Evolutionary conservation across 2,797 vertebrate genomes (phyloP).

Genomic region (Amblyopsis hoosieri): DNA sequence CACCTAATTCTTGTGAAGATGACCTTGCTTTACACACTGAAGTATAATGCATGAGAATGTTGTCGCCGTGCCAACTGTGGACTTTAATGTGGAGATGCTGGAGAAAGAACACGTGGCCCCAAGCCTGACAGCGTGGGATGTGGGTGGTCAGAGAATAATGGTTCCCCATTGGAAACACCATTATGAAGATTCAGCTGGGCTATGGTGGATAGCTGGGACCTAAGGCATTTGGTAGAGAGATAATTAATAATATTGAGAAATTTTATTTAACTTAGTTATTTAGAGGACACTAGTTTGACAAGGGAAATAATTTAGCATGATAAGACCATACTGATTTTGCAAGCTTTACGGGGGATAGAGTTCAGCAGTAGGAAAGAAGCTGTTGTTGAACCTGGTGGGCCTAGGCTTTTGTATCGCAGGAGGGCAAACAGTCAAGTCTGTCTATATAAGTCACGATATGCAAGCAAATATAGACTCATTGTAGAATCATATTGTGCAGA

Average conservation of each 20-base stretch:
- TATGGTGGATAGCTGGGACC: slow-evolving; percentile 87
- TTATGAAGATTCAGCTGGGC: slow-evolving; percentile 78
- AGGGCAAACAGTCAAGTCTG: too few species aligned
- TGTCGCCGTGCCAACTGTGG: slow-evolving; percentile 85
- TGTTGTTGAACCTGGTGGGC: too few species aligned
- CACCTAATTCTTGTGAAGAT: slow-evolving; percentile 89
- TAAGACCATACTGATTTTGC: background rate
- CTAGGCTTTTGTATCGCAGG: too few species aligned
- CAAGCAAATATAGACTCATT: too few species aligned
- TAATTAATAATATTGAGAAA: too few species aligned
- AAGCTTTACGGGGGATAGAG: too few species aligned
- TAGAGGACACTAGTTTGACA: background rate
- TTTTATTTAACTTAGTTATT: too few species aligned
- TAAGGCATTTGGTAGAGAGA: slow-evolving; percentile 72
- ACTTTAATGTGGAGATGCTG: slow-evolving; percentile 92
- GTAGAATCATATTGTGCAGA: too few species aligned
- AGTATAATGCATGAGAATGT: slow-evolving; percentile 74
- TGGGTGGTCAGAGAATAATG: slow-evolving; percentile 89
- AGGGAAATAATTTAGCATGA: background rate
- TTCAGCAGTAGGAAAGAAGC: too few species aligned
- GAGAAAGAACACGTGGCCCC: slow-evolving; percentile 68
- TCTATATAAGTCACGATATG: too few species aligned
- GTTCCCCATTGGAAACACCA: slow-evolving; percentile 84
- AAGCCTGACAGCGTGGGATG: slow-evolving; percentile 86
- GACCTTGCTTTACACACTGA: slow-evolving; percentile 88